These are phyloP conservation scores for Colaptes auratus DNA, from an alignment of 2,113 vertebrate genomes.

Conservation along the genomic window DNA sequence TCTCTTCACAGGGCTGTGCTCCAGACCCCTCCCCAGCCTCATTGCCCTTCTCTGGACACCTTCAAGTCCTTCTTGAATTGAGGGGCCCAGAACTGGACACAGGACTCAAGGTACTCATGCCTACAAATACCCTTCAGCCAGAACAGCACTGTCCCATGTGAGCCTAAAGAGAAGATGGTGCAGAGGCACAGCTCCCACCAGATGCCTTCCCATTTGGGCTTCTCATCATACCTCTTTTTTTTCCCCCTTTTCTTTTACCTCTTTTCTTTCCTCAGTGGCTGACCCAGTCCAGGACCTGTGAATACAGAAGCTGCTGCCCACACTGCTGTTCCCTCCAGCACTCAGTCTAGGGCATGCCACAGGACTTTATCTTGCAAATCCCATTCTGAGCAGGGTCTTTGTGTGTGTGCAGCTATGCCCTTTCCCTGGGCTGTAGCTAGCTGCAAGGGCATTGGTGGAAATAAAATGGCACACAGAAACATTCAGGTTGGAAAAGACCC, in stretches of 20 bases:
- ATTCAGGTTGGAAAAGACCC: too few relatives aligned
- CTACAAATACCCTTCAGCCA: neutral
- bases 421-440: neutral
- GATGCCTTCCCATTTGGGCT: neutral
- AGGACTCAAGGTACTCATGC: neutral
- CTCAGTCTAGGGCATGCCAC: neutral
- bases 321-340: neutral
- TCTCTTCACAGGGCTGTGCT: too few relatives aligned
- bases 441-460: neutral
- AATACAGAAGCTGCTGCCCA: neutral
- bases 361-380: neutral
- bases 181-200: neutral
- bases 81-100: too few relatives aligned
- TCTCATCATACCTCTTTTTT: neutral
- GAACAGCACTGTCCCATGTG: neutral
- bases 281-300: neutral
- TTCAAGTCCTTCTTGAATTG: too few relatives aligned
- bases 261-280: neutral
- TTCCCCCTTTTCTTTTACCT: too few relatives aligned
- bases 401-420: rapidly evolving
- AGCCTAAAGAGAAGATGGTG: neutral
- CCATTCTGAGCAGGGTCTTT: neutral
- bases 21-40: too few relatives aligned
- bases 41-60: too few relatives aligned
- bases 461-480: neutral